These are phyloP conservation scores for Drosophila demipolita DNA, from an alignment of 2,888 invertebrate genomes.

Conservation along the genomic window DNA sequence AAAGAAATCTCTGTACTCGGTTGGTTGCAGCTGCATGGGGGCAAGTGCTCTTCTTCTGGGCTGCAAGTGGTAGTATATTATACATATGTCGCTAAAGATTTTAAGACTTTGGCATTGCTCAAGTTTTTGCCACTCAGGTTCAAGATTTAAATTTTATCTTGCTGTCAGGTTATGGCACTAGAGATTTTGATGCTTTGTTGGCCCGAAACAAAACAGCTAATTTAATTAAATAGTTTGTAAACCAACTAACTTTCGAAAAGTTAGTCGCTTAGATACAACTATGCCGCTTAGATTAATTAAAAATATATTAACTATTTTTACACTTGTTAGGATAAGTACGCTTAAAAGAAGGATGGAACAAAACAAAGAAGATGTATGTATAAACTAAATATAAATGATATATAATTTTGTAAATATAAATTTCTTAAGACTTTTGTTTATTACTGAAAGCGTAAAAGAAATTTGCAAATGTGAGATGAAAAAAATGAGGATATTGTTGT, in stretches of 20 bases:
- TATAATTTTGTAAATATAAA: background rate
- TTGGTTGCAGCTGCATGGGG: slow-evolving; percentile 4
- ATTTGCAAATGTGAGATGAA: background rate
- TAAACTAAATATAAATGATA: background rate
- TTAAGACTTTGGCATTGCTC: slow-evolving; percentile 31
- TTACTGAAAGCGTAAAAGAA: background rate
- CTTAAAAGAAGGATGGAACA: too few species aligned
- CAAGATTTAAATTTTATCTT: slow-evolving; percentile 37
- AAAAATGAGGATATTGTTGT: background rate
- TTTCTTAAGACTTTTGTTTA: background rate
- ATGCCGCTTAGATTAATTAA: background rate
- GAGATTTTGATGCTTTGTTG: slow-evolving; percentile 2
- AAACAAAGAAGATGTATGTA: background rate
- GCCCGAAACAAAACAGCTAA: slow-evolving; percentile 19
- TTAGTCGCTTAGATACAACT: background rate
- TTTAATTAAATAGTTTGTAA: slow-evolving; percentile 25
- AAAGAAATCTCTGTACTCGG: background rate
- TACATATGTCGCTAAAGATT: slow-evolving; percentile 13
- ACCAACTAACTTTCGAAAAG: background rate
- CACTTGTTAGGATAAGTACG: background rate
- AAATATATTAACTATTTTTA: background rate
- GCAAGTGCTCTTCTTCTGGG: slow-evolving; percentile 1
- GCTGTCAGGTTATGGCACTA: slow-evolving; percentile 18
- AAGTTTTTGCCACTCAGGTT: slow-evolving; percentile 38
- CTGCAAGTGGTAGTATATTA: slow-evolving; percentile 3